Conservation (phyloP, 1,140 invertebrate genomes). For the Caenorhabditis inopinata region DNA sequence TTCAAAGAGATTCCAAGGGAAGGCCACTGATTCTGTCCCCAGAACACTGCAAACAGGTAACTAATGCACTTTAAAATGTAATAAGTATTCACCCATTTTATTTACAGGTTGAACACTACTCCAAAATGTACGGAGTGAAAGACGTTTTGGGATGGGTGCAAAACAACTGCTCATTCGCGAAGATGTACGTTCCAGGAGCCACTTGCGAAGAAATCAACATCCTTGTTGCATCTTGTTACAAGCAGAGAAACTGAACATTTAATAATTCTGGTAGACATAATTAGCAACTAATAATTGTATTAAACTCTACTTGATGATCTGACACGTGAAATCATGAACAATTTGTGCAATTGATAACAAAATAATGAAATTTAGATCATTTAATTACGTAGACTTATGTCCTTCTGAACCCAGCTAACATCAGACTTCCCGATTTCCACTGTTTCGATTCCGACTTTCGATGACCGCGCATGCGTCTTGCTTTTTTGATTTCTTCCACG, state of each 20-base stretch:
- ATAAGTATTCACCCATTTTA: neutral
- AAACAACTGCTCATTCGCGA: conserved; percentile 60
- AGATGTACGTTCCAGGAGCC: conserved; percentile 63
- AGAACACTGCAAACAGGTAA: conserved; percentile 54
- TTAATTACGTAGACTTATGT: neutral
- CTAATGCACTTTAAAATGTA: neutral
- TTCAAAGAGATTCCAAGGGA: conserved; percentile 36
- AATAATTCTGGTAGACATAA: neutral
- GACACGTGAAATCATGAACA: conserved; percentile 24
- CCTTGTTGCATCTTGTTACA: conserved; percentile 61
- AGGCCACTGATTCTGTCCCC: conserved; percentile 54
- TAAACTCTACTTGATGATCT: conserved; percentile 29
- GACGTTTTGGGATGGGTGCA: conserved; percentile 56
- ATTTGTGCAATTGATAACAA: conserved; percentile 24
- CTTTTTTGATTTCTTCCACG: conserved; percentile 39
- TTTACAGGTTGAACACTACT: conserved; percentile 58
- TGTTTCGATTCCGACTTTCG: conserved; percentile 32
- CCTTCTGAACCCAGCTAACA: conserved; percentile 34
- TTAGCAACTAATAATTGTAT: conserved; percentile 18
- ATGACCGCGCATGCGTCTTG: conserved; percentile 29
- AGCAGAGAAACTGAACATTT: neutral
- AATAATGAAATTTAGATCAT: neutral
- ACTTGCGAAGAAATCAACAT: conserved; percentile 62
- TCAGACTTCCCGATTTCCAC: conserved; percentile 39
- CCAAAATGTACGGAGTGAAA: conserved; percentile 54